Evolutionary conservation across 2,888 invertebrate genomes (phyloP), one percentile per base, ranked within the genome.

Genomic region (Teinopalpus imperialis): DNA sequence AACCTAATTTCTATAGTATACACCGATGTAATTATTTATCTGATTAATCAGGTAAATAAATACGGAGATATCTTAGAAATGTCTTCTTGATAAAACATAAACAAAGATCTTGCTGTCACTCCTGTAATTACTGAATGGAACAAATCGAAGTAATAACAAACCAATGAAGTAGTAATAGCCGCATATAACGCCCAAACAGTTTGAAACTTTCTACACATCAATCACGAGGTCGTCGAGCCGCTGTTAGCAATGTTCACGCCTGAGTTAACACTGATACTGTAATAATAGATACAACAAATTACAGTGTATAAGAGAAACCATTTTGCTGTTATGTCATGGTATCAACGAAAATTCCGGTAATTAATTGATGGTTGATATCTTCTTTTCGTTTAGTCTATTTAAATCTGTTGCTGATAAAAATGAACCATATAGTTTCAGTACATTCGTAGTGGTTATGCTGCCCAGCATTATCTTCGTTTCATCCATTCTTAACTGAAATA

Each of bases 161-260:
- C 48, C 54, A 60, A 54, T 56, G 49, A 56, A 56, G 53, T 51
- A 53, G 53, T 61, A 59, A 57, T 49, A 53, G 57, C 48, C 45
- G 52, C 59, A 53, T 63, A 65, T 64, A 69, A 59, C 55, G 59
- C 58, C 51, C 57, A 72, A 71, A 71, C 63, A 62, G 61, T 65
- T 65, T 68, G 61, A 60, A 65, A 74, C 85, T 86, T 86, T 86
- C 85, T 80, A 82, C 60, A 58, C 75, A 81, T 85, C 79, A 73
- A 81, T 85, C 81, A 81, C 59, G 54, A 57, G 69, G 59, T 69
- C 61, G 59, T 46, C 52, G 54, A 59, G 61, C 48, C 59, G 53
- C 59, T 57, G 61, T 69, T 63, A 66, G 65, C 68, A 68, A 65
- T 66, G 74, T 78, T 73, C 70, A 72, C 65, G 74, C 66, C 65